A percentile compares a stretch with the other conserved stretches of the same genome.
These are phyloP conservation scores for Distichodus sexfasciatus DNA, from an alignment of 2,797 vertebrate species.

Conservation along the genomic window DNA sequence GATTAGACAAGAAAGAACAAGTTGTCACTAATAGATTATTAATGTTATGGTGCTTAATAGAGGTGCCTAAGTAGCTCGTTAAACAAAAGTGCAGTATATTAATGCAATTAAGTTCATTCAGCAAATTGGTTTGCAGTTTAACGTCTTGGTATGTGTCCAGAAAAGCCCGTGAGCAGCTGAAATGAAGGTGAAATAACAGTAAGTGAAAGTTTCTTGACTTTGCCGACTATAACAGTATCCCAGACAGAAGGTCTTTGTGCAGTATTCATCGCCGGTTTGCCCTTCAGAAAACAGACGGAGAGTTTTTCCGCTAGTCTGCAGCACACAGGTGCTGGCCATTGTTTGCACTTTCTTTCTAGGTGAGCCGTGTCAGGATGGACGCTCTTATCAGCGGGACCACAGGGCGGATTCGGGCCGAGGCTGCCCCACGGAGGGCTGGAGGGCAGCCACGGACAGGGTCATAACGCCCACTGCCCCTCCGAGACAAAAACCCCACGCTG, in stretches of 20 bases:
- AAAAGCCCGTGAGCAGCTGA: neutral
- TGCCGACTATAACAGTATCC: neutral
- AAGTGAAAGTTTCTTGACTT: conserved; percentile 1
- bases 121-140: neutral
- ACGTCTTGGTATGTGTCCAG: neutral
- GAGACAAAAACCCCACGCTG: conserved; percentile 28
- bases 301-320: conserved; percentile 29
- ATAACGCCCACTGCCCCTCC: neutral
- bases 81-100: neutral
- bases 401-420: conserved; percentile 25
- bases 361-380: conserved; percentile 26
- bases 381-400: conserved; percentile 38
- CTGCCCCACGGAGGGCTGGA: conserved; percentile 7
- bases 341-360: conserved; percentile 33
- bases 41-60: neutral
- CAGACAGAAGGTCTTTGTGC: conserved; percentile 12
- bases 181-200: conserved; percentile 3
- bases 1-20: neutral
- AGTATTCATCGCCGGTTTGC: conserved; percentile 25
- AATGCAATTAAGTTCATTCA: neutral
- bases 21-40: too few relatives aligned
- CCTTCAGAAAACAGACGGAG: conserved; percentile 16
- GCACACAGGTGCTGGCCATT: conserved; percentile 20
- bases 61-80: neutral
- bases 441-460: conserved; percentile 19